Base-by-base conservation (phyloP, 2,113 vertebrate genomes). In the Tapirus terrestris region DNA sequence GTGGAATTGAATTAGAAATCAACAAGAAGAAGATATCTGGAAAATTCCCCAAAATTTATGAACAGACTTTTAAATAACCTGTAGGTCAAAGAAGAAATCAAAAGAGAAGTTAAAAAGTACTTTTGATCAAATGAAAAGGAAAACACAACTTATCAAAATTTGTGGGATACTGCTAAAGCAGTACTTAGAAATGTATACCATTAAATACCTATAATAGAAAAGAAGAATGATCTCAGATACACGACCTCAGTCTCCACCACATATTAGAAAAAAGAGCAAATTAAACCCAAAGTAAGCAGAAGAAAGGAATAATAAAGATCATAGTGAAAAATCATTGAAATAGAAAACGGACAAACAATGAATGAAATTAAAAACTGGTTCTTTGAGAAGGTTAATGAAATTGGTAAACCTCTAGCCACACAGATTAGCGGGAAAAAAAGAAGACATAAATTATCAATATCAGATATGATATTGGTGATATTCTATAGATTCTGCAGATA, bases 351-450 rank as follows among this genome's bases (percentile, higher is more conserved):
- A 45, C 20, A 61, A 84, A 18, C 23, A 75, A 45, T 51, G 18
- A 88, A 76, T 33, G 51, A 88, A 88, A 92, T 17, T 81, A 81
- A 67, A 92, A 83, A 7, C 25, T 83, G 27, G 18, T 83, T 96
- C 39, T 76, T 58, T 82, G 45, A 88, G 56, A 65, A 72, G 23
- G 56, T 56, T 82, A 56, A 91, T 79, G 60, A 75, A 92, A 92
- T 18, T 36, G 16, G 27, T 75, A 92, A 96, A 29, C n/a, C 11
- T 81, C n/a, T 56, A 73, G 14, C 29, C 39, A 67, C 33, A 67
- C 6, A 82, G 45, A 60, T 80, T 9, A 63, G 73, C 39, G 43
- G 63, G 72, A 76, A 73, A 27, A 73, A 92, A 87, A 53, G 6
- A n/a, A 73, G 36, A 79, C 10, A 93, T 6, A 93, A 84, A 65